A percentile compares a stretch with the other conserved stretches of the same genome.
Conservation (phyloP, 2,113 vertebrate genomes). For the Phaethon lepturus region DNA sequence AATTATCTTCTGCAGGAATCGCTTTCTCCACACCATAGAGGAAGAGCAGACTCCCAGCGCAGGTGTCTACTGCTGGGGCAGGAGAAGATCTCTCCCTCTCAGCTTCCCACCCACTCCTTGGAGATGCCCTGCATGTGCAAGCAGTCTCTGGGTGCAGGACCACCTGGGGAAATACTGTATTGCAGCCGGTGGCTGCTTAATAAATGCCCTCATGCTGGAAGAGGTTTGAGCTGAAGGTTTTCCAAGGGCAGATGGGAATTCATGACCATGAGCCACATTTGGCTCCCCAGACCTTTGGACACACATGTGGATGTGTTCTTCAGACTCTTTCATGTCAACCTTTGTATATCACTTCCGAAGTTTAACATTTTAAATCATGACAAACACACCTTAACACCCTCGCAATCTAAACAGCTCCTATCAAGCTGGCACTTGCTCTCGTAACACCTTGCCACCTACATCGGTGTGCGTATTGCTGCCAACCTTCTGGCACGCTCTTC, state of each 20-base stretch:
- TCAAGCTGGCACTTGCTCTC: not conserved
- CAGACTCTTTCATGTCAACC: not conserved
- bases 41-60: not conserved
- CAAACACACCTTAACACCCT: not conserved
- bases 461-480: not conserved
- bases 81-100: not conserved
- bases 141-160: not conserved
- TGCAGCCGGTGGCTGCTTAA: not conserved
- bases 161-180: not conserved
- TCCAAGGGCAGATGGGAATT: not conserved
- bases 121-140: not conserved
- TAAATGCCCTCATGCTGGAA: not conserved
- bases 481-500: slow-evolving; percentile 14
- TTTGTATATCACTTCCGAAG: not conserved
- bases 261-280: not conserved
- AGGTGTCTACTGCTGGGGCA: not conserved
- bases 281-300: not conserved
- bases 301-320: not conserved
- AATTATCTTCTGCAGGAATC: not conserved
- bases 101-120: not conserved
- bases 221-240: not conserved
- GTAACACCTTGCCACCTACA: not conserved
- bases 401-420: not conserved
- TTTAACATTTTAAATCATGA: not conserved
- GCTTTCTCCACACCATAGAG: not conserved